Base-by-base conservation (phyloP, 1,140 invertebrate genomes). In the Papilio machaon region DNA sequence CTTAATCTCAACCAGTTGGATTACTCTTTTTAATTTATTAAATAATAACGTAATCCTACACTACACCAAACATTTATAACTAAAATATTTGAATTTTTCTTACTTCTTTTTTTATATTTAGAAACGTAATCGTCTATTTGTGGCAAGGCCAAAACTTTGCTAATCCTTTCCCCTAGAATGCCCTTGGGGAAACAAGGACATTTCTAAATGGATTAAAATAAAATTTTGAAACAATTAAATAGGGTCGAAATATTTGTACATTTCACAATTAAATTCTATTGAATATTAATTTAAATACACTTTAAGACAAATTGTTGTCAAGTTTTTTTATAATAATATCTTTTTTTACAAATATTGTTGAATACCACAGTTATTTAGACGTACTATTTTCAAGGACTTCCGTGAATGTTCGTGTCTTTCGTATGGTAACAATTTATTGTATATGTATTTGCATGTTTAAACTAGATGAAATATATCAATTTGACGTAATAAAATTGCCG, bases 401-500 rank as follows among this genome's bases (percentile, higher is more conserved):
- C 52, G 52, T 30, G 60, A 64, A 23, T 30, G 60, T 64, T 64
- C 60, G 60, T 64, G 60, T 64, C 19, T 7, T 64, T 30, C 5
- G 60, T 64, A 64, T 23, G 19, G 38, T 52, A 5, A 30, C 11
- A 30, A 64, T 23, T 64, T 64, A 64, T 64, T 23, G 9, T 11
- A 64, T 64, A 64, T 64, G 19, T 64, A 23, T 64, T 64, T 64
- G 58, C 58, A 64, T 64, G 10, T 30, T 64, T 64, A 64, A 64
- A 64, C 10, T 10, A 13, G 60, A 64, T 30, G 60, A 64, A 64
- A 64, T 64, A 64, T 64, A 30, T 64, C 60, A 64, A 64, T 64
- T 64, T 64, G 64, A 70, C 64, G 30, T 70, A 70, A 70, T 70
- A 70, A 70, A 70, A 70, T 11, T 70, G 23, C 11, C 64, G 64